Percentiles rank a stretch among this genome's conserved stretches.
Evolutionary conservation across 1,140 invertebrate genomes (phyloP).

Genomic region (Papilio glaucus): DNA sequence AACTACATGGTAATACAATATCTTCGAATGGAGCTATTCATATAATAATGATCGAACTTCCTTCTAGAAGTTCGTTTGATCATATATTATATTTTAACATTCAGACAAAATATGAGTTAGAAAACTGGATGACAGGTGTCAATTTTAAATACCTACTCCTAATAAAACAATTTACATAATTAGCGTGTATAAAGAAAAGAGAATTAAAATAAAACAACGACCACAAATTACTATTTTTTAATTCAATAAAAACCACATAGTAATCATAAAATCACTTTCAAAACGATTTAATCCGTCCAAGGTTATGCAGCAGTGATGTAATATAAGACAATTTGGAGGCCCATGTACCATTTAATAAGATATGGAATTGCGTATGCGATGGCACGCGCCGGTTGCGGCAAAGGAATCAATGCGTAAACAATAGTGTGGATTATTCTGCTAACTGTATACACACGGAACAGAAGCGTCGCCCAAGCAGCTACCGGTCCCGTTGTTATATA

Average conservation of each 20-base stretch:
- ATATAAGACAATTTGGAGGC: conserved; percentile 57
- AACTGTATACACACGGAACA: conserved; percentile 86
- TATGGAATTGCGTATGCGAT: conserved; percentile 57
- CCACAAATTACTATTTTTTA: not conserved
- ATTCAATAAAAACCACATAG: not conserved
- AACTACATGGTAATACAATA: no score
- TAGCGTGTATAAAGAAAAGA: no score
- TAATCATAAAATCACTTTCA: not conserved
- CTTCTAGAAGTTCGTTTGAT: no score
- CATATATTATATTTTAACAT: no score
- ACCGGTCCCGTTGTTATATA: conserved; percentile 86
- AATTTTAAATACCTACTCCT: no score
- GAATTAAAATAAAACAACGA: conserved; percentile 26
- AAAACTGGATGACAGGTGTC: no score
- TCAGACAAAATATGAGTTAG: no score
- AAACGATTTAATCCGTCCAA: not conserved
- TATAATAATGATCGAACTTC: no score
- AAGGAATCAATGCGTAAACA: conserved; percentile 83
- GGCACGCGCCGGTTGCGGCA: conserved; percentile 63
- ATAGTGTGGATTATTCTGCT: conserved; percentile 86
- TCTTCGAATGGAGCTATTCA: no score
- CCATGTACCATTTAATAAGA: conserved; percentile 67
- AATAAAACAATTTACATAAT: no score
- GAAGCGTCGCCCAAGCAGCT: conserved; percentile 76
- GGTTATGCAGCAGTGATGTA: conserved; percentile 60